These are phyloP conservation scores for Cremastinae sp. DNA, from an alignment of 2,888 invertebrate genomes.

Conservation along the genomic window DNA sequence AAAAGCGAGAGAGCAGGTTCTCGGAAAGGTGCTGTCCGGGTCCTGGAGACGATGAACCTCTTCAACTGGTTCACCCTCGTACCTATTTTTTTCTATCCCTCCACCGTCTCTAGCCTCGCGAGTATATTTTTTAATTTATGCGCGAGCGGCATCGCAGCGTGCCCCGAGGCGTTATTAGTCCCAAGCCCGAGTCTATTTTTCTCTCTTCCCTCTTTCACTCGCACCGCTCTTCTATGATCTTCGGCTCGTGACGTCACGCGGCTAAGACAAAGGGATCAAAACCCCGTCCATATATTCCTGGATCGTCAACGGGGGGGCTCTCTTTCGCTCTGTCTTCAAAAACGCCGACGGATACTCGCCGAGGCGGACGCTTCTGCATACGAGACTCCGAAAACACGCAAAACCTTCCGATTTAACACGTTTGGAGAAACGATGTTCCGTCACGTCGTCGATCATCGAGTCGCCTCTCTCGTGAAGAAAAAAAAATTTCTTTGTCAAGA, in stretches of 20 bases:
- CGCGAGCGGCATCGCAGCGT: slow-evolving; percentile 67
- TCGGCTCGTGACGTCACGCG: slow-evolving; percentile 76
- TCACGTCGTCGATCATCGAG: slow-evolving; percentile 3
- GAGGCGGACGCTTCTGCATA: slow-evolving; percentile 25
- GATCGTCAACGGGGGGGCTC: slow-evolving; percentile 61
- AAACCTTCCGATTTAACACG: slow-evolving; percentile 42
- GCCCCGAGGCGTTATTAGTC: slow-evolving; percentile 76
- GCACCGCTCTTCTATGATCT: slow-evolving; percentile 63
- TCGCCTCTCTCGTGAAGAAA: no score
- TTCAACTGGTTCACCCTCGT: slow-evolving; percentile 50
- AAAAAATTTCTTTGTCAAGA: no score
- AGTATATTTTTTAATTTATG: slow-evolving; percentile 76
- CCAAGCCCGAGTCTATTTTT: slow-evolving; percentile 63
- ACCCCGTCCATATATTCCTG: slow-evolving; percentile 69
- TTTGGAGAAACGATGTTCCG: slow-evolving; percentile 4
- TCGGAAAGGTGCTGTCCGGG: slow-evolving; percentile 65
- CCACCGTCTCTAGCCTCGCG: slow-evolving; percentile 17
- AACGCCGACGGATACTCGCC: slow-evolving; percentile 67
- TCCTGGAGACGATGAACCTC: slow-evolving; percentile 56
- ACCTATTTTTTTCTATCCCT: slow-evolving; percentile 25
- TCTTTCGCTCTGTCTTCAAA: slow-evolving; percentile 71
- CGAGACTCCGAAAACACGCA: background rate
- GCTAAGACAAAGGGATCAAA: slow-evolving; percentile 77
- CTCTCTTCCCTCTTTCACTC: slow-evolving; percentile 24
- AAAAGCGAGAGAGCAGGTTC: slow-evolving; percentile 62